Evolutionary conservation across 2,888 invertebrate genomes (phyloP), one percentile per base, ranked within the genome.

Genomic region (Apotomis betuletana): DNA sequence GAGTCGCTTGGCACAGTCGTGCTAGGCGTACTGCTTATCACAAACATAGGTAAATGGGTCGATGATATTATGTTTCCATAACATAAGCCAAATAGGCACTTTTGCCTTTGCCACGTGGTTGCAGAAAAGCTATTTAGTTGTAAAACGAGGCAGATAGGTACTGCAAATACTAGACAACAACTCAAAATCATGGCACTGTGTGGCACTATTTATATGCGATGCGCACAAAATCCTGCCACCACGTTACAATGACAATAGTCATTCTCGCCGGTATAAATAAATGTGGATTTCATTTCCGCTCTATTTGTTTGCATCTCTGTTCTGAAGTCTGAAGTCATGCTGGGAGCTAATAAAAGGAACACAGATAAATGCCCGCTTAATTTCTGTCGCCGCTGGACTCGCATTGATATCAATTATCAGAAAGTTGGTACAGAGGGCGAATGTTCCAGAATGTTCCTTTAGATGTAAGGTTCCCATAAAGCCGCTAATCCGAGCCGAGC

Each of bases 351-450:
- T 84, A 83, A 85, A 83, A 81, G 80, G 84, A 87, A 85, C 80
- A 80, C 81, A 86, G 82, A 87, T 82, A 86, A 86, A 86, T 83
- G 84, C 81, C 79, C 80, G 83, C 82, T 87, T 89, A 88, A 89
- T 89, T 87, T 84, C 80, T 82, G 84, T 86, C 82, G 77, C 85
- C 78, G 81, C 80, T 84, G 86, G 86, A 85, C 83, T 82, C 82
- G 84, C 90, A 89, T 91, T 90, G 91, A 89, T 91, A 92, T 90
- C 90, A 92, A 91, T 92, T 91, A 91, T 90, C 86, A 87, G 87
- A 84, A 85, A 86, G 85, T 85, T 83, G 81, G 81, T 83, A 84
- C 84, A 85, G 82, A 84, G 85, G 84, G 84, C 55, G 55, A 71
- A 71, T 68, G 70, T 70, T 70, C 27, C 54, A 49, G 55, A 71